Conservation (phyloP, 2,888 invertebrate genomes). For the Deilephila elpenor region DNA sequence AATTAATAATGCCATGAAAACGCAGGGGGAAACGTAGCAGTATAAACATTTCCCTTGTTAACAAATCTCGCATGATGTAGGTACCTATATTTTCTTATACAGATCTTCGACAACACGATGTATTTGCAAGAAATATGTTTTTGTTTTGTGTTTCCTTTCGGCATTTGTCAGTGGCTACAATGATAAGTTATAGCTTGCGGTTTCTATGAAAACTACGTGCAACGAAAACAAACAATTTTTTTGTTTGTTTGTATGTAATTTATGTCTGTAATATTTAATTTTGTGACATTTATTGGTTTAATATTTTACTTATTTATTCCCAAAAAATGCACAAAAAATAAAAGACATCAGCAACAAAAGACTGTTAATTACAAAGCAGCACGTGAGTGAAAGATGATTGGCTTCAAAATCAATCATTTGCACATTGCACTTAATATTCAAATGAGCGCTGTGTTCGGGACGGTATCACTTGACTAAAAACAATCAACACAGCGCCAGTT, state of each 20-base stretch:
- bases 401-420: neutral
- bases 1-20: slow-evolving; percentile 46
- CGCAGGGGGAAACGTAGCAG: slow-evolving; percentile 49
- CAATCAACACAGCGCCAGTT: slow-evolving; percentile 58
- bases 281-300: neutral
- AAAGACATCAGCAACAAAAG: neutral
- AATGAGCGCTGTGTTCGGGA: slow-evolving; percentile 16
- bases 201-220: slow-evolving; percentile 11
- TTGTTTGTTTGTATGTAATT: neutral
- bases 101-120: slow-evolving; percentile 57
- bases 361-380: neutral
- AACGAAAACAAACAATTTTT: slow-evolving; percentile 18
- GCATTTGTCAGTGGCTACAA: slow-evolving; percentile 14
- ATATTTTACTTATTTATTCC: neutral
- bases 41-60: slow-evolving; percentile 63
- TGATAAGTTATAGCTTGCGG: slow-evolving; percentile 18
- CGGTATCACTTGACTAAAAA: slow-evolving; percentile 58
- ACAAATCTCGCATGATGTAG: slow-evolving; percentile 64
- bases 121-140: slow-evolving; percentile 56
- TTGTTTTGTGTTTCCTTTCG: slow-evolving; percentile 40
- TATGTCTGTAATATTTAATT: neutral
- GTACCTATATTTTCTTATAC: slow-evolving; percentile 51
- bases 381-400: neutral
- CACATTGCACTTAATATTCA: slow-evolving; percentile 8
- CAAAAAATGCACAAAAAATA: neutral